Evolutionary conservation across 2,113 vertebrate species (phyloP).

Genomic region (Equus przewalskii): DNA sequence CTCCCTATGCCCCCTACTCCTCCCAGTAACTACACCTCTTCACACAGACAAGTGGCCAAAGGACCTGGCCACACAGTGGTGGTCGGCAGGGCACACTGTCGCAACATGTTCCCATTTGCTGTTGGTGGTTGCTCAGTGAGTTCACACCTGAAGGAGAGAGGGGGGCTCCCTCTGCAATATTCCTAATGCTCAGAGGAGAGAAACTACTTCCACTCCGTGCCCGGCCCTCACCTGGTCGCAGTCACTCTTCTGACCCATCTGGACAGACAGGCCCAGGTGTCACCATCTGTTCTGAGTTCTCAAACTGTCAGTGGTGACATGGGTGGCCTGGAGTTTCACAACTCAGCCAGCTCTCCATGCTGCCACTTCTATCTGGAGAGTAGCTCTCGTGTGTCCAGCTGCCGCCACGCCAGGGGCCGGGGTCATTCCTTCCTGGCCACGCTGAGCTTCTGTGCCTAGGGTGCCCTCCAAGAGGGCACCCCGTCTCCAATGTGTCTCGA

Average conservation of each 20-base stretch:
- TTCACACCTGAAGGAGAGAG: neutral
- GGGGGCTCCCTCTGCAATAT: neutral
- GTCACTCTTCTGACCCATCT: neutral
- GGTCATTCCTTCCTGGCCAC: neutral
- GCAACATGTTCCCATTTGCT: neutral
- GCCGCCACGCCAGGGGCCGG: accelerated
- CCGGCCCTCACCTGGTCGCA: neutral
- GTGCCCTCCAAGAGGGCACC: neutral
- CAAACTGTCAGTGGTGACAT: neutral
- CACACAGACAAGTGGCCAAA: neutral
- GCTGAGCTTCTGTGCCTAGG: accelerated
- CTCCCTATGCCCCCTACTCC: neutral
- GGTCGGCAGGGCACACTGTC: accelerated
- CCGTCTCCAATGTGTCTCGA: neutral
- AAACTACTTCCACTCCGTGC: neutral
- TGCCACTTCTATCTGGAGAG: neutral
- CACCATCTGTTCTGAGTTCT: constrained; percentile 32
- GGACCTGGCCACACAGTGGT: neutral
- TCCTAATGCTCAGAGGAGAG: neutral
- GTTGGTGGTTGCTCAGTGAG: constrained; percentile 39
- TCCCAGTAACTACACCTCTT: accelerated
- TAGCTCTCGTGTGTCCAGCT: accelerated
- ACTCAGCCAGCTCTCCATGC: neutral
- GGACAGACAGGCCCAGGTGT: neutral
- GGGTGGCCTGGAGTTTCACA: neutral